These are phyloP conservation scores for Agrotis clavis DNA, from an alignment of 2,888 invertebrate genomes.

Conservation along the genomic window DNA sequence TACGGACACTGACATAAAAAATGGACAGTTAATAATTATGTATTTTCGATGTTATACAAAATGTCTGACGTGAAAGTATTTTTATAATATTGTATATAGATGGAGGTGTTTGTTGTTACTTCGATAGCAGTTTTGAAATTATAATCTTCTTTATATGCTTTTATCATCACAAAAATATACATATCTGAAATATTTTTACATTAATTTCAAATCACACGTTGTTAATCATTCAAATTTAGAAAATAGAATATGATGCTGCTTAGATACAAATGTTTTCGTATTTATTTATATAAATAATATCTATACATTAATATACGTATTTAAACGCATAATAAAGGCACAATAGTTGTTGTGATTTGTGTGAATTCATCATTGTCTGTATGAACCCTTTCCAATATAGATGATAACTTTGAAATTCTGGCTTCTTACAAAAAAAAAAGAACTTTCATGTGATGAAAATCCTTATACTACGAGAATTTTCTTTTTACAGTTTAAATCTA, in stretches of 20 bases:
- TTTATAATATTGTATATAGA: slow-evolving; percentile 82
- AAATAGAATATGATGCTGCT: neutral
- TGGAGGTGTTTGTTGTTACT: slow-evolving; percentile 71
- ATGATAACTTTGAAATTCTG: slow-evolving; percentile 42
- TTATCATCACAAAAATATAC: slow-evolving; percentile 36
- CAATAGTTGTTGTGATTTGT: slow-evolving; percentile 74
- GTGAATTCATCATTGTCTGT: slow-evolving; percentile 61
- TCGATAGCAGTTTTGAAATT: slow-evolving; percentile 60
- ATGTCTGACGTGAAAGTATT: slow-evolving; percentile 84
- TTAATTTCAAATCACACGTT: slow-evolving; percentile 6
- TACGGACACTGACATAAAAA: slow-evolving; percentile 68
- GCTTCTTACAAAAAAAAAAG: slow-evolving; percentile 17
- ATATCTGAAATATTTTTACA: slow-evolving; percentile 36
- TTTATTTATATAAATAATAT: neutral
- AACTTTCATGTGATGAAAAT: neutral
- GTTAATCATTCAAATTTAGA: neutral
- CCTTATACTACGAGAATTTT: neutral
- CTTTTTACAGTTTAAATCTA: neutral
- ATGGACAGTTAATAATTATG: slow-evolving; percentile 71
- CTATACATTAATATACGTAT: slow-evolving; percentile 15
- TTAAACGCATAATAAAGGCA: slow-evolving; percentile 61
- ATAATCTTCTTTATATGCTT: slow-evolving; percentile 53
- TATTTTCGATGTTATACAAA: slow-evolving; percentile 89
- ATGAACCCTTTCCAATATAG: slow-evolving; percentile 43
- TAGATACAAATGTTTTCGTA: neutral